A percentile compares a stretch with the other conserved stretches of the same genome.
phyloP scores from a whole-genome alignment of 2,113 vertebrate genomes.

The Tenebrosternarchus preto region DNA sequence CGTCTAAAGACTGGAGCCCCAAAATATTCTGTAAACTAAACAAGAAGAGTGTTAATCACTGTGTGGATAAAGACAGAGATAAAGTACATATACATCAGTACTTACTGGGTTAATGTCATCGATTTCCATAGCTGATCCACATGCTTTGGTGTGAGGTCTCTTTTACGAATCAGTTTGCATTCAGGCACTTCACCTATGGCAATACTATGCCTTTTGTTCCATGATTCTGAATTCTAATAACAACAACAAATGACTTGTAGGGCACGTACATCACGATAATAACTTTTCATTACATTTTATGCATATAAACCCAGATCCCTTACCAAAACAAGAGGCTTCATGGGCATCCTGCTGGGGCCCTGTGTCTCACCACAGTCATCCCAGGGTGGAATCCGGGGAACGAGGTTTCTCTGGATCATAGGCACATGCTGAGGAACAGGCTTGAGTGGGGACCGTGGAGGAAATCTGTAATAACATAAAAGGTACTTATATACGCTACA shows the following conservation, averaged over 20 bases:
- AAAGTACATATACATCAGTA: not conserved
- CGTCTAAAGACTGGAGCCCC: constrained; percentile 80
- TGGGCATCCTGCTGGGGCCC: constrained; percentile 68
- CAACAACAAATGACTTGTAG: not conserved
- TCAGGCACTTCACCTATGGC: constrained; percentile 82
- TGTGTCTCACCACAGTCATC: constrained; percentile 61
- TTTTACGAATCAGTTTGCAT: constrained; percentile 75
- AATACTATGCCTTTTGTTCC: constrained; percentile 86
- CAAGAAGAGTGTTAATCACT: constrained; percentile 53
- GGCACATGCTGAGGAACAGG: constrained; percentile 74
- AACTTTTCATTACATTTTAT: not conserved
- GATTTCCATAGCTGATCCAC: constrained; percentile 85
- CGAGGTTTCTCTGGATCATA: constrained; percentile 57
- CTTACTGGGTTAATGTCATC: constrained; percentile 76
- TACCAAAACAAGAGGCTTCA: constrained; percentile 74
- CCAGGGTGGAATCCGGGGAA: constrained; percentile 77
- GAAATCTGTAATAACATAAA: constrained; percentile 71
- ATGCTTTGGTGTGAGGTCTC: constrained; percentile 77
- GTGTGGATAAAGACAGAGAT: not conserved
- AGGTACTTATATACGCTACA: not conserved
- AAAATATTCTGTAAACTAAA: constrained; percentile 80
- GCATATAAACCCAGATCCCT: constrained; percentile 7
- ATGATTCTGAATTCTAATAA: constrained; percentile 78
- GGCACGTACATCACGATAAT: not conserved
- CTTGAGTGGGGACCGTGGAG: constrained; percentile 81